These are phyloP conservation scores for Sciaenops ocellatus DNA, from an alignment of 2,797 vertebrate genomes.

Conservation along the genomic window DNA sequence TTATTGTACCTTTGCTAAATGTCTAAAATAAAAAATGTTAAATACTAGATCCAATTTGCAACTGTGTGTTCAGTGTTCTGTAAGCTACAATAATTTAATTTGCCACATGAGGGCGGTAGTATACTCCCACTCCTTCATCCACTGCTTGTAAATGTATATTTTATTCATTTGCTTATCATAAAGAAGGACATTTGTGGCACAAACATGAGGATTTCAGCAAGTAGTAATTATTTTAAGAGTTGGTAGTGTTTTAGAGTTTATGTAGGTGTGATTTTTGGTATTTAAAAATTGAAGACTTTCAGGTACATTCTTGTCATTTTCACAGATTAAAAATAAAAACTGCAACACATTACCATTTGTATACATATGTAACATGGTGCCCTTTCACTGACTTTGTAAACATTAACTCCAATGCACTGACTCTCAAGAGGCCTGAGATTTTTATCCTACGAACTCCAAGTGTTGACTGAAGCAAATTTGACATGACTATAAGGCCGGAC, in stretches of 20 bases:
- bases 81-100: not conserved
- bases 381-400: conserved; percentile 33
- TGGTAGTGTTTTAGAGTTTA: not conserved
- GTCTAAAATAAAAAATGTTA: conserved; percentile 12
- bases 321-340: not conserved
- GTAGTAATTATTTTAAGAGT: not conserved
- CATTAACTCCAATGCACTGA: not conserved
- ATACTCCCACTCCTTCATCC: not conserved
- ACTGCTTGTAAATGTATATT: not conserved
- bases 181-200: not conserved
- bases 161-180: not conserved
- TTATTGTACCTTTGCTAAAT: not conserved
- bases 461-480: conserved; percentile 60
- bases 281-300: not conserved
- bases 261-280: not conserved
- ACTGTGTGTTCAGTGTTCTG: not conserved
- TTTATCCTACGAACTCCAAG: conserved; percentile 37
- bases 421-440: conserved; percentile 38
- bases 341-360: conserved; percentile 7
- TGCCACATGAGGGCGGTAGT: conserved; percentile 73
- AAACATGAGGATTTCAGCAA: not conserved
- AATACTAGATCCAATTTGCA: not conserved
- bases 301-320: not conserved
- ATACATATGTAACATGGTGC: conserved; percentile 13
- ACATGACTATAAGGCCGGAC: conserved; percentile 49